Evolutionary conservation across 1,140 invertebrate species (phyloP).

Genomic region (Lasioglossum baleicum): DNA sequence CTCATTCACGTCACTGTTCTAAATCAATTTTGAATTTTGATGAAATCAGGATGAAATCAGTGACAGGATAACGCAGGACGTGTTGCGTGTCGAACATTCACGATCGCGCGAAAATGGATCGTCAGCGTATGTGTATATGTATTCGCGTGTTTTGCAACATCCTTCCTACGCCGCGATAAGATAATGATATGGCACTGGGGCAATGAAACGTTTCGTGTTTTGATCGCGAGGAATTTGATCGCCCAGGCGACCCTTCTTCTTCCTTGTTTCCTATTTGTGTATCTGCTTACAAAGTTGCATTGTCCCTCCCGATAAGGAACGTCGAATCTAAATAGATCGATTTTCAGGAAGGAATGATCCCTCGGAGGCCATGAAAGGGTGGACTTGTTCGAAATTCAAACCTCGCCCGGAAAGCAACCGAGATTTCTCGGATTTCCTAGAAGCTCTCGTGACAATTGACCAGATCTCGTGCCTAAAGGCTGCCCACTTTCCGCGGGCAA

Average conservation of each 20-base stretch:
- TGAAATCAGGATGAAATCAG: too few species aligned
- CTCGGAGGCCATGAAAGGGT: too few species aligned
- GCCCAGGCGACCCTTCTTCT: neutral
- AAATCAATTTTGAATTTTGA: too few species aligned
- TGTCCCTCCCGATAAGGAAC: too few species aligned
- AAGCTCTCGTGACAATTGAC: constrained; percentile 42
- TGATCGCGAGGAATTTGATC: neutral
- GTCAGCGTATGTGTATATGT: neutral
- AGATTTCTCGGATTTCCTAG: constrained; percentile 35
- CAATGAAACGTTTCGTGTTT: constrained; percentile 6
- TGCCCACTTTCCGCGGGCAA: constrained; percentile 54
- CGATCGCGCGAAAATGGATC: neutral
- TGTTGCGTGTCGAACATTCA: neutral
- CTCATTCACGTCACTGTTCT: too few species aligned
- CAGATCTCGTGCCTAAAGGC: constrained; percentile 26
- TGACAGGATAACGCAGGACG: neutral
- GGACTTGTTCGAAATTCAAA: too few species aligned
- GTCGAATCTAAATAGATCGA: too few species aligned
- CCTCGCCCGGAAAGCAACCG: neutral
- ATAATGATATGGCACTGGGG: constrained; percentile 3
- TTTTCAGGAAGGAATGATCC: too few species aligned
- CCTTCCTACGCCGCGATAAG: neutral
- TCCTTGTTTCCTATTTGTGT: neutral
- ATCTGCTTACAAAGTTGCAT: too few species aligned
- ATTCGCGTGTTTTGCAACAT: constrained; percentile 2